Evolutionary conservation across 1,140 invertebrate species (phyloP).

Genomic region (Hypsibius dujardini): DNA sequence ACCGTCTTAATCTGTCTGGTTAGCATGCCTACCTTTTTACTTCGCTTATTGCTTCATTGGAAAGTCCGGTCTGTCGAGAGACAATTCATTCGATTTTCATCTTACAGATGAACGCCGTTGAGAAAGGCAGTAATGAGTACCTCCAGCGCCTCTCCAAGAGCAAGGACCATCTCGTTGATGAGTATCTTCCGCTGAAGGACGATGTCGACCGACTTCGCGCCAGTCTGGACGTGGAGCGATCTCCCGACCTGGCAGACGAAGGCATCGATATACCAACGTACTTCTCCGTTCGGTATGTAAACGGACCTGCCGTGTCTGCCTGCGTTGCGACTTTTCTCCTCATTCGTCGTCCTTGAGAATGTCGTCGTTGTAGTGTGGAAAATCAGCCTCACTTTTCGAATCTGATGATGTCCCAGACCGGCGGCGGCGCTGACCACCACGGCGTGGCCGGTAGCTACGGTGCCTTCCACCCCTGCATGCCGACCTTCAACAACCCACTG

Average conservation of each 20-base stretch:
- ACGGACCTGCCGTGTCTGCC: neutral
- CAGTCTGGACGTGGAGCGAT: neutral
- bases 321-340: too few relatives aligned
- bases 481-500: neutral
- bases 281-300: neutral
- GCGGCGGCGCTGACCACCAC: too few relatives aligned
- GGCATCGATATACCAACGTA: neutral
- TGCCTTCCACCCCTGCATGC: constrained; percentile 8
- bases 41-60: too few relatives aligned
- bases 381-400: neutral
- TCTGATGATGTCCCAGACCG: neutral
- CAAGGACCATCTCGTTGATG: neutral
- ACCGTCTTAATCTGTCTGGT: too few relatives aligned
- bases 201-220: neutral
- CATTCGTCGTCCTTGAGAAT: too few relatives aligned
- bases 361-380: neutral
- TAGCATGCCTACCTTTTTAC: too few relatives aligned
- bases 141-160: neutral
- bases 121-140: neutral
- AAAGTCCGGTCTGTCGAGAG: too few relatives aligned
- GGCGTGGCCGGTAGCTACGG: neutral
- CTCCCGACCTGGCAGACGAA: neutral
- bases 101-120: neutral
- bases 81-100: neutral
- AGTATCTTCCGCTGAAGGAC: neutral